phyloP scores from a whole-genome alignment of 2,888 invertebrate genomes.

The Chymomyza fuscimana region DNA sequence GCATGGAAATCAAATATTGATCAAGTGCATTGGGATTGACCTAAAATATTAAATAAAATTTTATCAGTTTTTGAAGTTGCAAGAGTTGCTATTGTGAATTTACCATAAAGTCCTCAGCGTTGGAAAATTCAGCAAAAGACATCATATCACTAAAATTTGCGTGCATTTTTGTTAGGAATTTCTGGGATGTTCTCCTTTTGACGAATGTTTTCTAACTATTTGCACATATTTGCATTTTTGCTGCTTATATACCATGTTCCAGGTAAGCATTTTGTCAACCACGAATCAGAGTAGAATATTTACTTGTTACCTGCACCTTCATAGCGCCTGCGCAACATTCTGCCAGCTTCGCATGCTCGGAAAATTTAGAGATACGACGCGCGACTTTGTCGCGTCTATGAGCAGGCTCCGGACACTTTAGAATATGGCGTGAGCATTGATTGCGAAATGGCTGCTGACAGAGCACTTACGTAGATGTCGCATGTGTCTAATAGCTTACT shows the following conservation, averaged over 20 bases:
- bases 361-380: neutral
- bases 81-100: neutral
- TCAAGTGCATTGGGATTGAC: neutral
- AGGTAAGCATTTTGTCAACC: neutral
- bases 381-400: slow-evolving; percentile 3
- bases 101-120: slow-evolving; percentile 9
- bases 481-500: slow-evolving; percentile 28
- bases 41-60: too few relatives aligned
- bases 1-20: neutral
- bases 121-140: neutral
- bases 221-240: slow-evolving; percentile 19
- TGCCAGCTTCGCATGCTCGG: neutral
- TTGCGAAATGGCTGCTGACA: slow-evolving; percentile 17
- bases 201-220: slow-evolving; percentile 60
- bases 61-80: neutral
- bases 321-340: neutral
- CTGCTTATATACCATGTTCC: neutral
- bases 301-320: neutral
- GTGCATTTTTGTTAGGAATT: slow-evolving; percentile 27
- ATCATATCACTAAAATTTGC: slow-evolving; percentile 7
- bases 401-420: neutral
- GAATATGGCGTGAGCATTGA: slow-evolving; percentile 32
- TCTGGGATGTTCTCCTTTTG: slow-evolving; percentile 39
- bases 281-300: slow-evolving; percentile 31
- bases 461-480: slow-evolving; percentile 1